These are phyloP conservation scores for Sciurus vulgaris DNA, from an alignment of 2,797 vertebrate species.

Conservation along the genomic window DNA sequence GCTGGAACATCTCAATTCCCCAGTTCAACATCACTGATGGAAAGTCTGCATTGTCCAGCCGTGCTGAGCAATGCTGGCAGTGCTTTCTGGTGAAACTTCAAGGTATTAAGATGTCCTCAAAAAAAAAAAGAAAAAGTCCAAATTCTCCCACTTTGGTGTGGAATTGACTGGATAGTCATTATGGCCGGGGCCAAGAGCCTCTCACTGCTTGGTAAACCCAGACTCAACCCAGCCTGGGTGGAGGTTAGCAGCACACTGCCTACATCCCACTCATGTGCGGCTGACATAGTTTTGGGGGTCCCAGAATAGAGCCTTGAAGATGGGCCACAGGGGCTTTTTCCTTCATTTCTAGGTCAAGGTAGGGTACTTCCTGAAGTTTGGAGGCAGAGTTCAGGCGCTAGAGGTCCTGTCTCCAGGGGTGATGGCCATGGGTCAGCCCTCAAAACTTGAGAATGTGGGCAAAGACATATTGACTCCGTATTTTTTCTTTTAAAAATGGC, in stretches of 20 bases:
- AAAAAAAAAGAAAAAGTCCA: not conserved
- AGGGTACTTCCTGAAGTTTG: not conserved
- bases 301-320: not conserved
- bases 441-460: not conserved
- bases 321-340: not conserved
- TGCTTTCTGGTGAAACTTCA: not conserved
- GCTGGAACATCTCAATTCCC: not conserved
- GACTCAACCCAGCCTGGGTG: not conserved
- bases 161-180: not conserved
- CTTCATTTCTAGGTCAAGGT: not conserved
- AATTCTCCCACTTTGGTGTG: not conserved
- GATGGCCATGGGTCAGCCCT: not conserved
- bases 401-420: not conserved
- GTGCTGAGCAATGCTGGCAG: rapidly evolving
- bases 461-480: not conserved
- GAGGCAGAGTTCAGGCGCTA: not conserved
- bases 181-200: not conserved
- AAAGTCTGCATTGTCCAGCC: rapidly evolving
- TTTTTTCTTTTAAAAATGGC: not conserved
- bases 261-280: not conserved
- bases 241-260: not conserved
- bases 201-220: too few species aligned
- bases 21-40: not conserved
- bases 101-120: not conserved
- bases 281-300: not conserved